Conservation (phyloP, 2,888 invertebrate species). For the Dicyrtoma fusca region DNA sequence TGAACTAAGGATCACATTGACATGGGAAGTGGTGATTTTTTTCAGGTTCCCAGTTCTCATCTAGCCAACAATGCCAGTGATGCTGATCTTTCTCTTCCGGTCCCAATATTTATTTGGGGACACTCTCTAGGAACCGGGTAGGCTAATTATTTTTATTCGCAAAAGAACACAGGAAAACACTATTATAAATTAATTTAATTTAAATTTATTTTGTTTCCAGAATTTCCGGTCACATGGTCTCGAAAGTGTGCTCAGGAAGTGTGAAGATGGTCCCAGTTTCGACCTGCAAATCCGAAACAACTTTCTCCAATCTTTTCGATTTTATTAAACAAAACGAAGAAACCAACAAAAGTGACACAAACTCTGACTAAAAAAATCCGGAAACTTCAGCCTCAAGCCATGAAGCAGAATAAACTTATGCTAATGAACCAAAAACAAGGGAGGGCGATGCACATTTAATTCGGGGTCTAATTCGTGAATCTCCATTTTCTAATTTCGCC, state of each 20-base stretch:
- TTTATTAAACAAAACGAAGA: too few species aligned
- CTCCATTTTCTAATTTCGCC: slow-evolving; percentile 77
- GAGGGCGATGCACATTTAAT: slow-evolving; percentile 62
- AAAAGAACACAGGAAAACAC: too few species aligned
- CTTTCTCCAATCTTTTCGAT: too few species aligned
- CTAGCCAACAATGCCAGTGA: too few species aligned
- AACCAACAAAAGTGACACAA: too few species aligned
- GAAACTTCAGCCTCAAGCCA: too few species aligned
- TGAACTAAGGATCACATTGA: too few species aligned
- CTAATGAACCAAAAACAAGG: too few species aligned
- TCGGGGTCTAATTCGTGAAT: slow-evolving; percentile 79
- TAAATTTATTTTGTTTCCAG: neutral
- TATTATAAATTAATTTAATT: neutral
- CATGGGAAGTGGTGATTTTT: neutral
- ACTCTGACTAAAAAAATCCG: too few species aligned
- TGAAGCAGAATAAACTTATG: neutral
- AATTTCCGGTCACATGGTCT: neutral
- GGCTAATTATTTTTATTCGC: slow-evolving; percentile 31
- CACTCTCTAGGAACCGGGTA: slow-evolving; percentile 84
- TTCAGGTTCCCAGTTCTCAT: too few species aligned
- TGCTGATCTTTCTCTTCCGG: neutral
- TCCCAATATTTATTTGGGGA: slow-evolving; percentile 82
- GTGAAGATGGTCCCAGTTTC: too few species aligned
- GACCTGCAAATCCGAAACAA: too few species aligned
- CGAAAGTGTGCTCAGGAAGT: neutral